These are phyloP conservation scores for Venturia canescens DNA, from an alignment of 1,140 invertebrate species.

Conservation along the genomic window DNA sequence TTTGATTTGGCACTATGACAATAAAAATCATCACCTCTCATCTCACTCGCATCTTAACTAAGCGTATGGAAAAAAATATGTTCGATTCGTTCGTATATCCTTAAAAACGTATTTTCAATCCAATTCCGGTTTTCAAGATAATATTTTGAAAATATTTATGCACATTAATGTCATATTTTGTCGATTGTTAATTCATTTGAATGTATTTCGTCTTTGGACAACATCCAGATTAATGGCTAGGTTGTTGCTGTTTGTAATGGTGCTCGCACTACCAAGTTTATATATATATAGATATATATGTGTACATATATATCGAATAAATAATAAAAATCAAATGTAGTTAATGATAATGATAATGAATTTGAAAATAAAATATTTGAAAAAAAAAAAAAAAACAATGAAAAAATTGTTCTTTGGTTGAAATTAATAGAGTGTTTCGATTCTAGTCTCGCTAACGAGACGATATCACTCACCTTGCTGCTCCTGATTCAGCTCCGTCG, in stretches of 20 bases:
- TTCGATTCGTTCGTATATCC: slow-evolving; percentile 19
- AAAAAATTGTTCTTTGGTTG: neutral
- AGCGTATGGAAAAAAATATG: slow-evolving; percentile 53
- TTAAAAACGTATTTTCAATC: too few relatives aligned
- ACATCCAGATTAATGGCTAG: slow-evolving; percentile 75
- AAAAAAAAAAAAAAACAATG: neutral
- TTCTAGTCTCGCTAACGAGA: slow-evolving; percentile 5
- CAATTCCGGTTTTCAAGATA: too few relatives aligned
- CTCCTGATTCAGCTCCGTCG: slow-evolving; percentile 72
- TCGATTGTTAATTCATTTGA: neutral
- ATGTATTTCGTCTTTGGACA: slow-evolving; percentile 29
- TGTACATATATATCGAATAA: slow-evolving; percentile 54
- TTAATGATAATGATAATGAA: neutral
- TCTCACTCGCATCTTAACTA: slow-evolving; percentile 31
- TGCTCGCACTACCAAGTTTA: slow-evolving; percentile 74
- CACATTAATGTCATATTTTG: slow-evolving; percentile 31
- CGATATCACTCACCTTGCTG: slow-evolving; percentile 73
- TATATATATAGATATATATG: neutral
- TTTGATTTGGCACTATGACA: too few relatives aligned
- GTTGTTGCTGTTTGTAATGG: slow-evolving; percentile 78
- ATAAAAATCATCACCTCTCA: slow-evolving; percentile 9
- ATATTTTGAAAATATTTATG: neutral
- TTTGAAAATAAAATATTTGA: neutral
- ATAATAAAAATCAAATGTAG: slow-evolving; percentile 43
- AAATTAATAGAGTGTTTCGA: neutral